Conservation (phyloP, 2,113 vertebrate genomes). For the Sinocyclocheilus grahami region DNA sequence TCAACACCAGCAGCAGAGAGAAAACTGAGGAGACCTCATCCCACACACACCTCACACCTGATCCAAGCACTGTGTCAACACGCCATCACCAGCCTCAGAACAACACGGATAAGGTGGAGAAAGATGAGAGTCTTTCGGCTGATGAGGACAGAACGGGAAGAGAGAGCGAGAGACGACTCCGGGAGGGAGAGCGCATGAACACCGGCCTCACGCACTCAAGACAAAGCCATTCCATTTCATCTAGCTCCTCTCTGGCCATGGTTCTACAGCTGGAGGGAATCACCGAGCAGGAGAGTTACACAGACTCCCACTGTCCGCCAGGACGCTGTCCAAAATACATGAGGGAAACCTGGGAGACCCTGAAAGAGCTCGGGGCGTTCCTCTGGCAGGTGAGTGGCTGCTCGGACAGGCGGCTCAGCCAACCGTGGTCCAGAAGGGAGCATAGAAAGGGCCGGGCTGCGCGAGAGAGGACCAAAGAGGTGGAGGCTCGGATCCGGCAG, state of each 20-base stretch:
- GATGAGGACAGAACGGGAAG: conserved; percentile 33
- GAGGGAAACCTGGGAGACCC: conserved; percentile 68
- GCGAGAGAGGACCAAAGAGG: conserved; percentile 75
- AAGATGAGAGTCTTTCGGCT: conserved; percentile 3
- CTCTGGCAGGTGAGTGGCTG: conserved; percentile 70
- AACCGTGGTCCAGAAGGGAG: conserved; percentile 58
- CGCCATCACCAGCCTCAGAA: conserved; percentile 51
- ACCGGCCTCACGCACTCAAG: conserved; percentile 43
- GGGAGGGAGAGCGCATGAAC: conserved; percentile 51
- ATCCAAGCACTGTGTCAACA: conserved; percentile 58
- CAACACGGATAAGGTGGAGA: background rate
- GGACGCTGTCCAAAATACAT: conserved; percentile 64
- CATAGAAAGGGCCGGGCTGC: conserved; percentile 58
- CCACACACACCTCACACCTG: conserved; percentile 45
- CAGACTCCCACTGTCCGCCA: conserved; percentile 14
- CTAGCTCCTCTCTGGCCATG: conserved; percentile 26
- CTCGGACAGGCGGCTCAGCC: conserved; percentile 78
- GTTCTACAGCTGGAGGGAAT: conserved; percentile 75
- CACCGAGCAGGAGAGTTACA: conserved; percentile 46
- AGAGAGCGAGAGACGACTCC: conserved; percentile 42
- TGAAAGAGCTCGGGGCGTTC: conserved; percentile 74
- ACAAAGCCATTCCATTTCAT: conserved; percentile 46
- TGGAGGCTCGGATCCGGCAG: conserved; percentile 82
- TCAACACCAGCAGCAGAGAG: conserved; percentile 51
- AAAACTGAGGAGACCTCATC: conserved; percentile 47